Conservation (phyloP, 2,113 vertebrate genomes). For the Gallinago jamesoni region DNA sequence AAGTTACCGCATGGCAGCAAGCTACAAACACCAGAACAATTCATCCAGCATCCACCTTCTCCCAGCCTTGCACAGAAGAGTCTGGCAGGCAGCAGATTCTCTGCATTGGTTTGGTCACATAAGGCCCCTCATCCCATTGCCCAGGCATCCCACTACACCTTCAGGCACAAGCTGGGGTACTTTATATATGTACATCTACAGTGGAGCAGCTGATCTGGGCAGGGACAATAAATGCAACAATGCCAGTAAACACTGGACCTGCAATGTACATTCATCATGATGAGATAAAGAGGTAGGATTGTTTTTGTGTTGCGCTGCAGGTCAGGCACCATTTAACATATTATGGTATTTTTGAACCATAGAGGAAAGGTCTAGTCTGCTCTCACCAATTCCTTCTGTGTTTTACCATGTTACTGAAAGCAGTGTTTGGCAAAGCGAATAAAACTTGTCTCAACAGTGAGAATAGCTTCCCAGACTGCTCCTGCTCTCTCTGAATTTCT, state of each 20-base stretch:
- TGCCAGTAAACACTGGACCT: neutral
- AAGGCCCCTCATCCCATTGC: neutral
- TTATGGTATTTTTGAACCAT: neutral
- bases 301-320: neutral
- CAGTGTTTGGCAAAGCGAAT: neutral
- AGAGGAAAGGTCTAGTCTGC: neutral
- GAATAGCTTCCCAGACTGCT: neutral
- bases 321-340: neutral
- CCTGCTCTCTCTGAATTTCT: neutral
- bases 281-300: neutral
- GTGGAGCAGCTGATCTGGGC: neutral
- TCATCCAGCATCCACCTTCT: neutral
- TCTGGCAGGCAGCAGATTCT: neutral
- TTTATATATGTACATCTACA: neutral
- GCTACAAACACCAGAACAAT: neutral
- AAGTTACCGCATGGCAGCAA: neutral
- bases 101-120: neutral
- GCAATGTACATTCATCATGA: neutral
- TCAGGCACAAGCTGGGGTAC: neutral
- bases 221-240: neutral
- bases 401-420: neutral
- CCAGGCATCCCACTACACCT: fast-evolving
- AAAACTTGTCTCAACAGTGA: neutral
- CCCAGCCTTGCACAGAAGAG: neutral
- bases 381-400: neutral